A percentile compares a stretch with the other conserved stretches of the same genome.
Conservation (phyloP, 2,888 invertebrate genomes). For the Spilosoma lubricipeda region DNA sequence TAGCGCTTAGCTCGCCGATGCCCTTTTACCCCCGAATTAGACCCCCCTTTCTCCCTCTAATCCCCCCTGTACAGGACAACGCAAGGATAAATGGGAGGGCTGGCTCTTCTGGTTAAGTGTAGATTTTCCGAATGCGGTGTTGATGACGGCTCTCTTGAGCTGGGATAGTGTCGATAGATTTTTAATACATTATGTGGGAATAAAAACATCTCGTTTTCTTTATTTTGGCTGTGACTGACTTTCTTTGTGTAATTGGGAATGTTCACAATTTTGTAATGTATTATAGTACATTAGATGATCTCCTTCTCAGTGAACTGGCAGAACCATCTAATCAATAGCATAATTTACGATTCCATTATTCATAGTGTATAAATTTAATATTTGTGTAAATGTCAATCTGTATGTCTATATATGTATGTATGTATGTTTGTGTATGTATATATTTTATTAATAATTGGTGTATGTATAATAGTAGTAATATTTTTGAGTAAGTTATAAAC, state of each 20-base stretch:
- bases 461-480: too few species aligned
- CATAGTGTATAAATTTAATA: too few species aligned
- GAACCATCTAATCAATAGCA: too few species aligned
- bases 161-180: constrained; percentile 58
- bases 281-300: too few species aligned
- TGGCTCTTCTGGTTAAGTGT: constrained; percentile 87
- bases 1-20: constrained; percentile 75
- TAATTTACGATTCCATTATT: too few species aligned
- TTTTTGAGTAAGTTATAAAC: too few species aligned
- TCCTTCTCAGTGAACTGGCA: too few species aligned
- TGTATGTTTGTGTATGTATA: too few species aligned
- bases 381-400: too few species aligned
- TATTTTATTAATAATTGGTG: too few species aligned
- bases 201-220: background rate
- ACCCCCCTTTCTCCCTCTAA: constrained; percentile 49
- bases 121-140: constrained; percentile 87
- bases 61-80: constrained; percentile 75
- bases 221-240: background rate
- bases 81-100: constrained; percentile 87
- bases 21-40: constrained; percentile 81
- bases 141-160: constrained; percentile 79
- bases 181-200: background rate
- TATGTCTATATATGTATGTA: too few species aligned
- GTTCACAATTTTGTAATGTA: too few species aligned
- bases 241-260: background rate